Evolutionary conservation across 1,140 invertebrate species (phyloP).

Genomic region (Trichomalopsis sarcophagae): DNA sequence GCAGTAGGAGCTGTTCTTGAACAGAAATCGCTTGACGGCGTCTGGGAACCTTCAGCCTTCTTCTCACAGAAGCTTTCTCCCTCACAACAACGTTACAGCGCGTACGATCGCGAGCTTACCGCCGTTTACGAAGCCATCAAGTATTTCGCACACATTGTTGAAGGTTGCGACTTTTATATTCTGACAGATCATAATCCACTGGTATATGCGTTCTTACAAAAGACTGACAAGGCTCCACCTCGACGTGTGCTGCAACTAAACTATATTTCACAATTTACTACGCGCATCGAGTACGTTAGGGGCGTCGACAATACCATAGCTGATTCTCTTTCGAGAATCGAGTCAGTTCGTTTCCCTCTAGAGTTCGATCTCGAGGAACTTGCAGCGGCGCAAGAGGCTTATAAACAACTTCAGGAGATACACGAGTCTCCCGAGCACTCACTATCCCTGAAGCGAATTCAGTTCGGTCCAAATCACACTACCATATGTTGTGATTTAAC

Average conservation of each 20-base stretch:
- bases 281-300: not conserved
- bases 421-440: not conserved
- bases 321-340: not conserved
- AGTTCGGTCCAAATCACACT: not conserved
- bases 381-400: not conserved
- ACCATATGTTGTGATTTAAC: not conserved
- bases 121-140: not conserved
- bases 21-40: too few species aligned
- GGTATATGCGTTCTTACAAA: not conserved
- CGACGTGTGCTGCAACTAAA: not conserved
- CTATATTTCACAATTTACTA: not conserved
- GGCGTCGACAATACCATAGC: not conserved
- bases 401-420: not conserved
- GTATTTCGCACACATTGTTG: not conserved
- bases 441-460: too few species aligned
- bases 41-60: too few species aligned
- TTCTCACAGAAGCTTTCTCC: too few species aligned
- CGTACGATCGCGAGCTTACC: slow-evolving; percentile 12
- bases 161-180: not conserved
- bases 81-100: not conserved
- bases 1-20: too few species aligned
- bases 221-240: not conserved
- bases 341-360: not conserved
- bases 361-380: not conserved
- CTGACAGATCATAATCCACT: not conserved